phyloP scores from a whole-genome alignment of 2,113 vertebrate species.

The Myrmecobius fasciatus region DNA sequence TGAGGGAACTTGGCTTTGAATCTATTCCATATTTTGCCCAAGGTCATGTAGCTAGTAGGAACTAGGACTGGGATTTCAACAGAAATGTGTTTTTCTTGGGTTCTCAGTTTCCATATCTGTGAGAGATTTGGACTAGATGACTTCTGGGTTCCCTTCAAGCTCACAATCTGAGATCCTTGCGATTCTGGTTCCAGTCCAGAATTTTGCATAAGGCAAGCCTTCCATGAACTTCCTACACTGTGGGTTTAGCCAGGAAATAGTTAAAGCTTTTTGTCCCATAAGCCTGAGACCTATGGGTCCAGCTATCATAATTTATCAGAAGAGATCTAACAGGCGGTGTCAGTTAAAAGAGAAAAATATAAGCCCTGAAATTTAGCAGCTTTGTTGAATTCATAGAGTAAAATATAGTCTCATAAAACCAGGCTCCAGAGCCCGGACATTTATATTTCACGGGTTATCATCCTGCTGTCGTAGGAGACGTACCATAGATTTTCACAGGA shows the following conservation, averaged over 20 bases:
- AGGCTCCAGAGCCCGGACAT: rapidly evolving
- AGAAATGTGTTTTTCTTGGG: neutral
- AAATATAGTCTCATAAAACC: neutral
- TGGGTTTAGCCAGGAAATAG: neutral
- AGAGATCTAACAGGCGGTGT: neutral
- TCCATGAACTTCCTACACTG: neutral
- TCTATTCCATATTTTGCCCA: neutral
- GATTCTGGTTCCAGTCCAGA: neutral
- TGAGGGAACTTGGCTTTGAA: neutral
- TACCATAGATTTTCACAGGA: neutral
- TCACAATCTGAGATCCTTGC: neutral
- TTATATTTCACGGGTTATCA: neutral
- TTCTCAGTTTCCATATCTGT: neutral
- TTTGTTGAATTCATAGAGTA: neutral
- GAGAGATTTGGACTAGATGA: neutral
- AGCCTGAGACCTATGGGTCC: neutral
- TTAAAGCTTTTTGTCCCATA: neutral
- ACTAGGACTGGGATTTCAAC: neutral
- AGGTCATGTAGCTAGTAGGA: neutral
- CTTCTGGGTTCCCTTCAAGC: neutral
- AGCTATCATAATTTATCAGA: neutral
- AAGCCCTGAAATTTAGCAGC: neutral
- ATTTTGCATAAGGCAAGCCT: neutral
- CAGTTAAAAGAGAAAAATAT: neutral
- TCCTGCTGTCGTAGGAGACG: rapidly evolving